These are phyloP conservation scores for Zosterops lateralis DNA, from an alignment of 2,113 vertebrate species.

Conservation along the genomic window DNA sequence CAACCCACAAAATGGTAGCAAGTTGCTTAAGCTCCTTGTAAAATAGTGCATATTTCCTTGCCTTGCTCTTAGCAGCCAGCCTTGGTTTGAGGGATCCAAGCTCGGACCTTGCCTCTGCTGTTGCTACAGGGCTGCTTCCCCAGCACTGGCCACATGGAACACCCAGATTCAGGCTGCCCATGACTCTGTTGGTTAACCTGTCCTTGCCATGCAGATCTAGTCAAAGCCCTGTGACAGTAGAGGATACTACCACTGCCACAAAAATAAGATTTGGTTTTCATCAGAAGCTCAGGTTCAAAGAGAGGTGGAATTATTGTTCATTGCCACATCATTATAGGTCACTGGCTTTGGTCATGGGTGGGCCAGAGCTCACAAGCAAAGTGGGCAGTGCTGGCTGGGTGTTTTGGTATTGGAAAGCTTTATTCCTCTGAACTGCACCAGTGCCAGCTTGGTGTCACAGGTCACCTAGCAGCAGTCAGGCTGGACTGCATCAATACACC, in stretches of 20 bases:
- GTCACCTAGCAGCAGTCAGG: not conserved
- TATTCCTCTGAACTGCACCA: not conserved
- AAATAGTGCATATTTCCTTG: not conserved
- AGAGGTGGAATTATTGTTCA: not conserved
- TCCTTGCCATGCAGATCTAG: not conserved
- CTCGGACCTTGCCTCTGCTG: not conserved
- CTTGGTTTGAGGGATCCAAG: not conserved
- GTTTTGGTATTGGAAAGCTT: not conserved
- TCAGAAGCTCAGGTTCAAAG: not conserved
- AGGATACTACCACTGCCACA: not conserved
- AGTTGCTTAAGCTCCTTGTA: not conserved
- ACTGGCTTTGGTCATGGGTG: not conserved
- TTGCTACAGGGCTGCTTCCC: not conserved
- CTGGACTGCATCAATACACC: not conserved
- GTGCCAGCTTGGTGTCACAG: not conserved
- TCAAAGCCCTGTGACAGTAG: not conserved
- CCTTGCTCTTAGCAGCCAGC: not conserved
- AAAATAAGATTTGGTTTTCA: not conserved
- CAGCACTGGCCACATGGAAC: not conserved
- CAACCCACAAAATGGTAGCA: not conserved
- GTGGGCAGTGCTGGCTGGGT: fast-evolving
- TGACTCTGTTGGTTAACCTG: not conserved
- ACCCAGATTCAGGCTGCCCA: not conserved
- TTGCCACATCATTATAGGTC: not conserved
- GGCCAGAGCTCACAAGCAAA: not conserved